These are phyloP conservation scores for Nomada fucata DNA, from an alignment of 2,888 invertebrate species.

Conservation along the genomic window DNA sequence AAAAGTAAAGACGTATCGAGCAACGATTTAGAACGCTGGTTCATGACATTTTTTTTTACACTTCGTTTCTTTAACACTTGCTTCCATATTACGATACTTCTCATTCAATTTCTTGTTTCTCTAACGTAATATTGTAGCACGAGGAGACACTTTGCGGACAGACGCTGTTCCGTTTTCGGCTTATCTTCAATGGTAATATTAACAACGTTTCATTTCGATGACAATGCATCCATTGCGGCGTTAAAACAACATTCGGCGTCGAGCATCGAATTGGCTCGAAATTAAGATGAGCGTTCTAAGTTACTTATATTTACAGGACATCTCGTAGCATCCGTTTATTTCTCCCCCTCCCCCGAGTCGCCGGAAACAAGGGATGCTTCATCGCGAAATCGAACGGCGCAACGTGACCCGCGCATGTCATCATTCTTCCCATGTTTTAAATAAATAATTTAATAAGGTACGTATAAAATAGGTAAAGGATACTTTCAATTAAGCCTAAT, in stretches of 20 bases:
- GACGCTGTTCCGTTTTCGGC: not conserved
- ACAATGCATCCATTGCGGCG: slow-evolving; percentile 20
- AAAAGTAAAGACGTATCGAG: not conserved
- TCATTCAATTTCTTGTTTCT: not conserved
- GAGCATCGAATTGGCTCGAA: slow-evolving; percentile 19
- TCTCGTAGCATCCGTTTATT: slow-evolving; percentile 42
- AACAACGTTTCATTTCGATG: not conserved
- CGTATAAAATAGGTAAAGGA: slow-evolving; percentile 28
- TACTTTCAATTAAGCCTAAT: slow-evolving; percentile 32
- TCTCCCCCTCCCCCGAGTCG: slow-evolving; percentile 7
- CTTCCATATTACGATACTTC: not conserved
- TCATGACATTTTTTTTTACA: no score
- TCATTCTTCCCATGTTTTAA: slow-evolving; percentile 31
- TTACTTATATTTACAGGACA: slow-evolving; percentile 53
- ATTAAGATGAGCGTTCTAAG: slow-evolving; percentile 20
- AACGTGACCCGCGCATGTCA: slow-evolving; percentile 14
- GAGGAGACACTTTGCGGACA: no score
- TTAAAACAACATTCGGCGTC: slow-evolving; percentile 30
- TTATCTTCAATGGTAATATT: not conserved
- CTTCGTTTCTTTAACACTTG: not conserved
- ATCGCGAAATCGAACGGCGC: slow-evolving; percentile 21
- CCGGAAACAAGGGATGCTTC: slow-evolving; percentile 35
- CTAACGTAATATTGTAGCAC: not conserved
- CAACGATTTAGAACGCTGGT: no score
- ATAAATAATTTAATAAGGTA: slow-evolving; percentile 64